Conservation (phyloP, 2,888 invertebrate species). For the Eristalis tenax region DNA sequence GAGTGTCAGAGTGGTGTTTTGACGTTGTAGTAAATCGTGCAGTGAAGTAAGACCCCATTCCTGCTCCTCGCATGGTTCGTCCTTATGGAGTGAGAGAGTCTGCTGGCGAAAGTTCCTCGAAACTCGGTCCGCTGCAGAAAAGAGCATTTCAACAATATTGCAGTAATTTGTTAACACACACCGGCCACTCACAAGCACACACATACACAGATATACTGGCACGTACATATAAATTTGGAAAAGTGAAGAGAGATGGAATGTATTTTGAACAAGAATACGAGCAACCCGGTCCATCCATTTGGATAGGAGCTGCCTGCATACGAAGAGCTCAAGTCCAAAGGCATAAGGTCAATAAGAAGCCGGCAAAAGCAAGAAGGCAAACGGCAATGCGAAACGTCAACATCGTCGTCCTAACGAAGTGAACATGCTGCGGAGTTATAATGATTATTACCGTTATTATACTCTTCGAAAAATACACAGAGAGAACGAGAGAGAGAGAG, state of each 20-base stretch:
- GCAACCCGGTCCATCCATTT: constrained; percentile 29
- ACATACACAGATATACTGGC: not conserved
- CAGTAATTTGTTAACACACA: constrained; percentile 67
- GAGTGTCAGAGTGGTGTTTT: constrained; percentile 62
- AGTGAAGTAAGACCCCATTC: not conserved
- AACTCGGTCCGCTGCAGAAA: constrained; percentile 57
- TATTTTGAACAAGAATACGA: constrained; percentile 8
- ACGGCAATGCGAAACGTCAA: constrained; percentile 63
- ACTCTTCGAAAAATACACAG: constrained; percentile 4
- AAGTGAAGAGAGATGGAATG: constrained; percentile 30
- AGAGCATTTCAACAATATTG: constrained; percentile 68
- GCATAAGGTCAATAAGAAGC: constrained; percentile 63
- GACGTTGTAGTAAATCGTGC: constrained; percentile 68
- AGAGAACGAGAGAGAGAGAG: not conserved
- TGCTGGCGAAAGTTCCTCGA: constrained; percentile 18
- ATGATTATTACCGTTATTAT: constrained; percentile 70
- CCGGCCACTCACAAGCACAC: constrained; percentile 11
- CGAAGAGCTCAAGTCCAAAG: constrained; percentile 2
- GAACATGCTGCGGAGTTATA: constrained; percentile 67
- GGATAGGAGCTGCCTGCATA: constrained; percentile 19
- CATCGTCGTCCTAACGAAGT: constrained; percentile 50
- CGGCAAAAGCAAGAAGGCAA: constrained; percentile 53
- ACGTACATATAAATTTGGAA: constrained; percentile 1
- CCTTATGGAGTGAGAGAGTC: not conserved
- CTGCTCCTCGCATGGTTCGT: not conserved